phyloP scores from a whole-genome alignment of 2,113 vertebrate species.

The Macquaria australasica region DNA sequence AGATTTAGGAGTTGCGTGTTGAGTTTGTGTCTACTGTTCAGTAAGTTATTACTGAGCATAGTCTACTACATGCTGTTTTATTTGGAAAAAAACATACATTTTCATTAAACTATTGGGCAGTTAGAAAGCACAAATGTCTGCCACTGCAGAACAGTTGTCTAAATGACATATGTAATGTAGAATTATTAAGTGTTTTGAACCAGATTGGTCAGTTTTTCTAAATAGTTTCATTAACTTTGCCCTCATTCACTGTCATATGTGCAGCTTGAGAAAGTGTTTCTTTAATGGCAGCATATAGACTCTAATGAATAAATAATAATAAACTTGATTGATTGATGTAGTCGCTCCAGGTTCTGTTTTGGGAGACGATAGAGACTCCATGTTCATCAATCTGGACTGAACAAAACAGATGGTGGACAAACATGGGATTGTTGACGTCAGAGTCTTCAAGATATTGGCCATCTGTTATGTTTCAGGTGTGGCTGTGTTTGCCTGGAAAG shows the following conservation, averaged over 20 bases:
- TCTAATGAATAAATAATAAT: too few species aligned
- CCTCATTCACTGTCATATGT: background rate
- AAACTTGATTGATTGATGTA: too few species aligned
- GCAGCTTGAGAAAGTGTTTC: background rate
- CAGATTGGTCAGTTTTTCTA: background rate
- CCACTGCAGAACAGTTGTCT: background rate
- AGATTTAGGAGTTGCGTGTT: slow-evolving; percentile 8
- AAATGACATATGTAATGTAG: background rate
- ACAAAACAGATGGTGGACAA: background rate
- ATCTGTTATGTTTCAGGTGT: slow-evolving; percentile 86
- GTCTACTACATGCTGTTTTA: background rate
- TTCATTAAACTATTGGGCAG: slow-evolving; percentile 3
- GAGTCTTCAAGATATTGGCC: background rate
- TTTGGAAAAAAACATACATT: background rate
- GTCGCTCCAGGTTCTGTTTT: too few species aligned
- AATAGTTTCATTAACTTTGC: background rate
- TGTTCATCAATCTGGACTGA: too few species aligned
- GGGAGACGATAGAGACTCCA: too few species aligned
- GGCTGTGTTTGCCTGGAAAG: slow-evolving; percentile 98
- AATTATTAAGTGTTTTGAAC: background rate
- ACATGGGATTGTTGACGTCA: background rate
- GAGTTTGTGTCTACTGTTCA: slow-evolving; percentile 4
- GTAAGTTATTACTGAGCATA: slow-evolving; percentile 19
- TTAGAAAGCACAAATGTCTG: background rate
- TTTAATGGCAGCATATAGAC: background rate